Evolutionary conservation across 2,888 invertebrate genomes (phyloP).

Genomic region (Troides oblongomaculatus): DNA sequence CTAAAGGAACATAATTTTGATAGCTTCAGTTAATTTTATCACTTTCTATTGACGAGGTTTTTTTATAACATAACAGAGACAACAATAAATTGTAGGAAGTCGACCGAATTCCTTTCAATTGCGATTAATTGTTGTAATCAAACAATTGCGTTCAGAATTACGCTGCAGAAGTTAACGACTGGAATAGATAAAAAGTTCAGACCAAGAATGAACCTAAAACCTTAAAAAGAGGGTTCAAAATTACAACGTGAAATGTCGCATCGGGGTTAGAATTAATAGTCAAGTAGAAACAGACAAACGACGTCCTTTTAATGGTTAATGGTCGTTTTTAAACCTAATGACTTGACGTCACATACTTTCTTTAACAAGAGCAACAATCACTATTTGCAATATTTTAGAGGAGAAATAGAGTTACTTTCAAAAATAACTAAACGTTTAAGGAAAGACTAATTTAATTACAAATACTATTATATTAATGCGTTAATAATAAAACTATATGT

Average conservation of each 20-base stretch:
- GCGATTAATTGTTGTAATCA: slow-evolving; percentile 77
- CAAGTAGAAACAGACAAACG: slow-evolving; percentile 55
- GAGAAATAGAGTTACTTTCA: too few species aligned
- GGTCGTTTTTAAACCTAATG: slow-evolving; percentile 35
- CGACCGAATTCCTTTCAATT: slow-evolving; percentile 72
- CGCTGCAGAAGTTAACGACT: slow-evolving; percentile 69
- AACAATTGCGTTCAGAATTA: slow-evolving; percentile 70
- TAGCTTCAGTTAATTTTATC: too few species aligned
- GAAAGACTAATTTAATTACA: too few species aligned
- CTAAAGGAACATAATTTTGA: too few species aligned
- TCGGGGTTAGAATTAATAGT: slow-evolving; percentile 52
- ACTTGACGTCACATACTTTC: slow-evolving; percentile 5
- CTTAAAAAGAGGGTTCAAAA: slow-evolving; percentile 36
- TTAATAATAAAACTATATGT: too few species aligned
- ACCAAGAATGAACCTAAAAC: slow-evolving; percentile 38
- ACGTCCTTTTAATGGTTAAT: slow-evolving; percentile 56
- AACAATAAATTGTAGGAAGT: slow-evolving; percentile 53
- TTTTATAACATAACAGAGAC: background rate
- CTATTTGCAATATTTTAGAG: too few species aligned
- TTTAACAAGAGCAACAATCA: background rate
- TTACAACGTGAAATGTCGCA: slow-evolving; percentile 35
- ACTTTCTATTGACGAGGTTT: background rate
- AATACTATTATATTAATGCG: too few species aligned
- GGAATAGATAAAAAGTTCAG: slow-evolving; percentile 48
- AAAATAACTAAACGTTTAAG: too few species aligned